Base-by-base conservation (phyloP, 2,797 vertebrate species). In the Tenualosa thibaudeaui region DNA sequence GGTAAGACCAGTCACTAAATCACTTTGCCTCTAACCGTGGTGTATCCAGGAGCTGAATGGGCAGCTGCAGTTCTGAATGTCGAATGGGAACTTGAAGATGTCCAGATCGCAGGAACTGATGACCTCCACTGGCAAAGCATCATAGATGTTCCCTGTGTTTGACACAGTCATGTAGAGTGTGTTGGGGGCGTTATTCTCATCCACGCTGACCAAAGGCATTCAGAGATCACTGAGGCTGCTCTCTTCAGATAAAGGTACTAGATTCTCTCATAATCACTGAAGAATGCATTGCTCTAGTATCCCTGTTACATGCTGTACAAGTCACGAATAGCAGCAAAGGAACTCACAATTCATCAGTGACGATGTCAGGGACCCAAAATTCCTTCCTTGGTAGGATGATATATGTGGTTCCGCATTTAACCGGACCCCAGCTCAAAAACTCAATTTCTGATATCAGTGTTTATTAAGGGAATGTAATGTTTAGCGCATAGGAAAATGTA, bases 61-160 rank as follows among this genome's bases (percentile, higher is more conserved):
- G 83, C 94, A 91, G 0, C 93, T 93, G 90, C 94, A 97, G 78
- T 96, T 97, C 91, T 96, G 96, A 84, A 96, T 90, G 15, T 96
- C 95, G 51, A 97, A 97, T 9, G 96, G 96, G 87, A 96, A 96
- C 90, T 93, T 96, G 91, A 94, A 96, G 91, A 95, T 94, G 85
- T 95, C 86, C 90, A 96, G 90, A 89, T 95, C 96, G 89, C 95
- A 97, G 86, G 96, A 91, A 1, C 94, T 96, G 85, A 95, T 93
- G 0, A 96, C 94, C 62, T 93, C 91, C 87, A 96, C 71, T 78
- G 71, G 88, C 92, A 96, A 96, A 82, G 95, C 91, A 87, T 96
- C 94, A 85, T 96, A 96, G 83, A 96, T 93, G 86, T 91, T 91
- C 56, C 96, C 95, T 0, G 96, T 96, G 93, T 95, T 95, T 90